Base-by-base conservation (phyloP, 2,797 vertebrate genomes). In the Selene dorsalis region DNA sequence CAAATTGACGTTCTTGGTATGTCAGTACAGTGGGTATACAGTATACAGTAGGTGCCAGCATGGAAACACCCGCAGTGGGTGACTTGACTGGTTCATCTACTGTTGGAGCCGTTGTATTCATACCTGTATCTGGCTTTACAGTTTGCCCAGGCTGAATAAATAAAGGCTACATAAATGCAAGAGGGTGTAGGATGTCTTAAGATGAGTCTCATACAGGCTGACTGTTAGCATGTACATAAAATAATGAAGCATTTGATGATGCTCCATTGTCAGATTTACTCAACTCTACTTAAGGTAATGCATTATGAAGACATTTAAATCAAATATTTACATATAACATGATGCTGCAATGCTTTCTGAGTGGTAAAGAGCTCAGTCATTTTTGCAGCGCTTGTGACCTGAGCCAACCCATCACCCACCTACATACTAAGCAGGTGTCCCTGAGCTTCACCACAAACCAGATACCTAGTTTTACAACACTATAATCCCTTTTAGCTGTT, bases 1-100 rank as follows among this genome's bases (percentile, higher is more conserved):
- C 80, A 84, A 87, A 82, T 52, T 16, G 50, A 84, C 71, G 77
- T 85, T 91, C 57, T 78, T 69, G 56, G 28, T 80, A 53, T 65
- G 24, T 8, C 32, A 60, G 17, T 66, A 45, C 18, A 66, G 53
- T 39, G 11, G 60, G 35, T 70, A 22, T 48, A 6, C 20, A 1
- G 35, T 70, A 22, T 48, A 5, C 17, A 1, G 4, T 8, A 50
- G 32, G 55, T 38, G 24, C 2, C 22, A 35, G 24, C 11, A 13
- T 80, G 66, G 75, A 78, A 59, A 79, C 59, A 66, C 48, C 66
- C 70, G 63, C 22, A 71, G 47, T 30, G 72, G 18, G 45, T 80
- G 80, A 52, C n/a, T 48, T 20, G 13, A 32, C 7, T 45, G 9
- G 9, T 56, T 41, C 22, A 24, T 60, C 11, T 58, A 52, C 22